Base-by-base conservation (phyloP, 2,888 invertebrate genomes). In the Oxycera nigricornis region DNA sequence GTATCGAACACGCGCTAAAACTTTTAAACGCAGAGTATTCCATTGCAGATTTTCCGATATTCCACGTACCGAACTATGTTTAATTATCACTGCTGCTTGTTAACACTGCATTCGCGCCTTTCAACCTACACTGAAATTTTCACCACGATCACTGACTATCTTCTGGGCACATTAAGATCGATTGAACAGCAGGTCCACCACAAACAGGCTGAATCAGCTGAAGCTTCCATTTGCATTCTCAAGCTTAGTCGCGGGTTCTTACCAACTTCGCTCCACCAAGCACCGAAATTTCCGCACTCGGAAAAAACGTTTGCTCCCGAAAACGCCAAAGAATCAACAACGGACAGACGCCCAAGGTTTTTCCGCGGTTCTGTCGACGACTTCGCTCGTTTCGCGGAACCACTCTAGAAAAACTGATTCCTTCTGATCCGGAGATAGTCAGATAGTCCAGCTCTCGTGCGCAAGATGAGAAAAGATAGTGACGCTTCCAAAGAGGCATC, bases 251-350 rank as follows among this genome's bases (percentile, higher is more conserved):
- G 17, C 17, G 52, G 24, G 52, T 20, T 24, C 52, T 55, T 24
- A 3, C 17, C 7, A 55, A 55, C 24, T 9, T 22, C 24, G 17
- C 7, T 55, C 20, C 24, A 55, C 46, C 14, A 11, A 46, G 46
- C 17, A 46, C n/a, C 14, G 46, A 46, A 46, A 46, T 14, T n/a
- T n/a, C 9, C 2, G 3, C 11, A 17, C 11, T 20, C 52, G 52
- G 52, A 55, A 55, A 55, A 55, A 55, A 55, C 52, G 52, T 55
- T 24, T 55, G 20, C 20, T 24, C 17, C n/a, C 52, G 52, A 46
- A 11, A 4, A 2, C 17, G 52, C 24, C 52, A 55, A 9, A 11
- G 24, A 59, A 59, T 59, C 30, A 59, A 7, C 55, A 55, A 20
- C n/a, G 59, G 30, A 50, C 35, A 52, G 22, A n/a, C 24, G 9